Base-by-base conservation (phyloP, 2,797 vertebrate species). In the Psittacula derbiana region DNA sequence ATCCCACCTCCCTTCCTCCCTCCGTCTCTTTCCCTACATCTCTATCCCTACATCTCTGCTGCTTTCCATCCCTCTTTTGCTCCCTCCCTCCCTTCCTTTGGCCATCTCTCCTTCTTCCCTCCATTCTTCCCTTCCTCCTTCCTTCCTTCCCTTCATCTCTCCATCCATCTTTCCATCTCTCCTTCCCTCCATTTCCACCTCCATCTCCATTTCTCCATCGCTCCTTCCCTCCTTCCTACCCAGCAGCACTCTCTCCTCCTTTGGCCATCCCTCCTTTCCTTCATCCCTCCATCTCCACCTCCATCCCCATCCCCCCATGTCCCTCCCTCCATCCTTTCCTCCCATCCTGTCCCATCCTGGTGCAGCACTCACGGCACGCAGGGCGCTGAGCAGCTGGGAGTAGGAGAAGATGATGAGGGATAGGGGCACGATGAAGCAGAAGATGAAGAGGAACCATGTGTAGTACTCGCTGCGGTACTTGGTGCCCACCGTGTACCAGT, bases 401-500 rank as follows among this genome's bases (percentile, higher is more conserved):
- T 98, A 98, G 80, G 98, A 98, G 96, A 98, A 98, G 95, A 97
- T 95, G 89, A 98, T 98, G 96, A 98, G 95, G 41, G 89, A 88
- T 23, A 98, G 97, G 8, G 98, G 98, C 12, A 97, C 55, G 8
- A 98, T 49, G 94, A 98, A 98, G 95, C 98, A 98, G 91, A 98
- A 98, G 82, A 98, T 33, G 88, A 99, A 96, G 70, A 99, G 98
- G 97, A 99, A 99, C 94, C 98, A 95, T 9, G 97, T 98, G 73
- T 98, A 98, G 93, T 98, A 98, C 94, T 97, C 98, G 24, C 98
- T 98, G 92, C 86, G 76, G 53, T 97, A 98, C 46, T 98, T 98
- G 88, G 97, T 98, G 12, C 96, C 98, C 80, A 98, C 97, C 0
- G 98, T 99, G 97, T 98, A 99, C 98, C 98, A 99, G 97, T 98